Conservation (phyloP, 2,888 invertebrate species). For the Pristionchus exspectatus region DNA sequence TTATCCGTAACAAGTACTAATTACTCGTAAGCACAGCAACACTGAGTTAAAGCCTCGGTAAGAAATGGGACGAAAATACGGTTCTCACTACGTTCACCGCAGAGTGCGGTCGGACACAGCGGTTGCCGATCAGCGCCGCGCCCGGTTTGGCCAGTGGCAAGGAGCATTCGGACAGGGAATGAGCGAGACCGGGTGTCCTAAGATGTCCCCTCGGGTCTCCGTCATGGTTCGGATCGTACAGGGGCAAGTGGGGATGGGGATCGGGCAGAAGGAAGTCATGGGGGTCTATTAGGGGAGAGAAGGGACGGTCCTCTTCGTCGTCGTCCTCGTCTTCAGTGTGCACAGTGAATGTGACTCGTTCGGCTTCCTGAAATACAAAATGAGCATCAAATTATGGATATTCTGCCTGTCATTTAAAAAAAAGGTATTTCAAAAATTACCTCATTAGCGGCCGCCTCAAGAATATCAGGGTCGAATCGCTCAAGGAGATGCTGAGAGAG, state of each 20-base stretch:
- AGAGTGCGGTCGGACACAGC: neutral
- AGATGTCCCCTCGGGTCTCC: neutral
- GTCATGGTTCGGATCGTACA: neutral
- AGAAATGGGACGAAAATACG: neutral
- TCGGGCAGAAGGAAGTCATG: neutral
- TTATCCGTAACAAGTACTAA: too few relatives aligned
- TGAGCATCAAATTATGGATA: too few relatives aligned
- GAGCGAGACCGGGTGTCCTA: neutral
- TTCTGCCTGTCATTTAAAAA: neutral
- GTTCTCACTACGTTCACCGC: neutral
- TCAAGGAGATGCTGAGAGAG: too few relatives aligned
- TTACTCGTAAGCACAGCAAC: too few relatives aligned
- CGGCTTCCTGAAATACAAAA: neutral
- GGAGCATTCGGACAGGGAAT: neutral
- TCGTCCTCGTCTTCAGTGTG: neutral
- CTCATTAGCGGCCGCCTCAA: neutral
- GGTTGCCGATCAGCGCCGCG: neutral
- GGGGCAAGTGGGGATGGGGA: neutral
- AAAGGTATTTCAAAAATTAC: neutral
- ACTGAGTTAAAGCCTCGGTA: neutral
- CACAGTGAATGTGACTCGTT: neutral
- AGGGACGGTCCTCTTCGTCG: neutral
- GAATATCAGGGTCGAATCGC: neutral
- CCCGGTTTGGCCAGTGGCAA: neutral
- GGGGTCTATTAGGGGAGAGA: neutral